These are phyloP conservation scores for Neomonachus schauinslandi DNA, from an alignment of 2,113 vertebrate genomes.

Conservation along the genomic window DNA sequence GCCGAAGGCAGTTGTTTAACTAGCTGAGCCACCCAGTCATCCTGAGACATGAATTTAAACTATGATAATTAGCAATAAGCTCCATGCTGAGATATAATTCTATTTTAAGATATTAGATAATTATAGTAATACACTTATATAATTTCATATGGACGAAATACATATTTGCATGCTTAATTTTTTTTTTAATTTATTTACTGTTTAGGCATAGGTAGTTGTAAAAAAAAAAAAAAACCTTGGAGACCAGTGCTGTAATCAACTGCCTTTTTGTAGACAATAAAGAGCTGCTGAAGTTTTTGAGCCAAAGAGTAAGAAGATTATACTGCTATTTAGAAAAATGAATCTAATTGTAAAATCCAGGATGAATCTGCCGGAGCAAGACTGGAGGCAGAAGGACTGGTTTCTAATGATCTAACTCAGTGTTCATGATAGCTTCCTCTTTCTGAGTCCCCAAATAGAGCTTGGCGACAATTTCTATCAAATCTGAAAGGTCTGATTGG, in stretches of 20 bases:
- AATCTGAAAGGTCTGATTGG: neutral
- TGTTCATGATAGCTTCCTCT: neutral
- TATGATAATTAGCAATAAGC: neutral
- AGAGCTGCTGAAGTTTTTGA: neutral
- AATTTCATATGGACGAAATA: constrained; percentile 1
- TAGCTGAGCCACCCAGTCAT: too few relatives aligned
- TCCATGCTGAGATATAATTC: neutral
- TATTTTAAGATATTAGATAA: constrained; percentile 24
- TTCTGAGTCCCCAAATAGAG: neutral
- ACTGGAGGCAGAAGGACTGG: neutral
- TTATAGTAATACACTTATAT: neutral
- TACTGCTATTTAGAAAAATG: constrained; percentile 31
- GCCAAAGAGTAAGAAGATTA: constrained; percentile 1
- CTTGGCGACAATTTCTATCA: neutral
- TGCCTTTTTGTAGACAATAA: constrained; percentile 13
- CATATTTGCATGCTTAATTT: neutral
- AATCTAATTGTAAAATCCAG: constrained; percentile 41
- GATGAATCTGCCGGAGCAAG: neutral
- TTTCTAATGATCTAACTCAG: neutral
- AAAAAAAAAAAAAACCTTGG: neutral
- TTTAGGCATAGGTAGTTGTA: neutral
- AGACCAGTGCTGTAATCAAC: neutral
- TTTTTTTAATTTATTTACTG: neutral
- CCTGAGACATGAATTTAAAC: constrained; percentile 33
- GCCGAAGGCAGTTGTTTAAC: too few relatives aligned